Evolutionary conservation across 2,888 invertebrate species (phyloP).

Genomic region (Sarcophaga subvicina): DNA sequence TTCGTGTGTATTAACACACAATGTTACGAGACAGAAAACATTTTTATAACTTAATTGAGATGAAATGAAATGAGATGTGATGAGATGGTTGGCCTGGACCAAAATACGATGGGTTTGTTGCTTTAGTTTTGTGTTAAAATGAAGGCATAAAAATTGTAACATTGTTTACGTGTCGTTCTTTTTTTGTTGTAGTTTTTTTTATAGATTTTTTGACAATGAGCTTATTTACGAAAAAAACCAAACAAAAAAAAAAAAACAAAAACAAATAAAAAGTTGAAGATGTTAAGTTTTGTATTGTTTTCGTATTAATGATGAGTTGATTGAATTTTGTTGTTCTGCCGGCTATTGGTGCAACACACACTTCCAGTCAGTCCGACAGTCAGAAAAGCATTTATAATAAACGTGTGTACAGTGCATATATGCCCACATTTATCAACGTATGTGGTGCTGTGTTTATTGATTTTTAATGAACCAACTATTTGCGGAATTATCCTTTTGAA

Average conservation of each 20-base stretch:
- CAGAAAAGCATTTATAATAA: not conserved
- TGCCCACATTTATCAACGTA: conserved; percentile 64
- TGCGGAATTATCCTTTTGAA: conserved; percentile 72
- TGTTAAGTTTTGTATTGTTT: not conserved
- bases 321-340: conserved; percentile 55
- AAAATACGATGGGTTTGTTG: not conserved
- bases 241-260: not conserved
- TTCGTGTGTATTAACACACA: conserved; percentile 17
- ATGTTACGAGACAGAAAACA: conserved; percentile 34
- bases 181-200: not conserved
- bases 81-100: no score
- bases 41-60: conserved; percentile 67
- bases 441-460: conserved; percentile 76
- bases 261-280: not conserved
- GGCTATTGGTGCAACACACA: conserved; percentile 41
- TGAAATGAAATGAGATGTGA: conserved; percentile 12
- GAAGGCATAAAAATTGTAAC: conserved; percentile 70
- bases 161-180: conserved; percentile 61
- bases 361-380: not conserved
- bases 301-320: conserved; percentile 49
- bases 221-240: not conserved
- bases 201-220: not conserved
- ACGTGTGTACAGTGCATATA: not conserved
- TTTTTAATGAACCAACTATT: conserved; percentile 78
- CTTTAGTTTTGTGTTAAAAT: not conserved